phyloP scores from a whole-genome alignment of 1,140 invertebrate species.

The Lordiphosa stackelbergi region DNA sequence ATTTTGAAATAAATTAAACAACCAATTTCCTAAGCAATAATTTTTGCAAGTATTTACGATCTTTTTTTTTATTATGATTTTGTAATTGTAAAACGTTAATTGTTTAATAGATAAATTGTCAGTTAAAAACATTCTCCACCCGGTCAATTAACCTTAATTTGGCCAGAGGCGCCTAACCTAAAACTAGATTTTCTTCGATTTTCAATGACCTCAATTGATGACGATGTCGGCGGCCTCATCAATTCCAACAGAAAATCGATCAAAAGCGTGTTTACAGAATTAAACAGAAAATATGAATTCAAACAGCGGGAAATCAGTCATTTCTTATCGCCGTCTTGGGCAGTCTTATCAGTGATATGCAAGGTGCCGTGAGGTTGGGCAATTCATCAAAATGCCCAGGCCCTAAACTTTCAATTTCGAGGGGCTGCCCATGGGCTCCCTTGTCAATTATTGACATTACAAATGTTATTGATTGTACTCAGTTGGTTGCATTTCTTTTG shows the following conservation, averaged over 20 bases:
- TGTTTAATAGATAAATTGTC: too few relatives aligned
- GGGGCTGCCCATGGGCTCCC: conserved; percentile 22
- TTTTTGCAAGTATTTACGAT: too few relatives aligned
- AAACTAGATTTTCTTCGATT: conserved; percentile 19
- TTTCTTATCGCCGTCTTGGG: conserved; percentile 32
- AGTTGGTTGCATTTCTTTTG: conserved; percentile 17
- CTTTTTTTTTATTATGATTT: too few relatives aligned
- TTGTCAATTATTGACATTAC: conserved; percentile 72
- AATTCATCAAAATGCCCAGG: conserved; percentile 55
- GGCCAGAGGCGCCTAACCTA: conserved; percentile 37
- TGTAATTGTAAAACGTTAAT: too few relatives aligned
- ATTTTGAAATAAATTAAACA: too few relatives aligned
- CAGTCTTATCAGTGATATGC: conserved; percentile 45
- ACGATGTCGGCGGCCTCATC: background rate
- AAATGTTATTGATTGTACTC: conserved; percentile 69
- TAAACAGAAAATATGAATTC: background rate
- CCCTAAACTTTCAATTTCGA: conserved; percentile 47
- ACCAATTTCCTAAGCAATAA: too few relatives aligned
- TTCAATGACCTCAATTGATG: conserved; percentile 47
- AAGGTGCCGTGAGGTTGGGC: conserved; percentile 49
- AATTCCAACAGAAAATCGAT: conserved; percentile 9
- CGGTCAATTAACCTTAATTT: conserved; percentile 60
- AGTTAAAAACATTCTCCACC: too few relatives aligned
- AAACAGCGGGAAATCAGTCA: conserved; percentile 20
- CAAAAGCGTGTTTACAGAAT: conserved; percentile 13